phyloP scores from a whole-genome alignment of 2,113 vertebrate species.

The Psilopogon haemacephalus region DNA sequence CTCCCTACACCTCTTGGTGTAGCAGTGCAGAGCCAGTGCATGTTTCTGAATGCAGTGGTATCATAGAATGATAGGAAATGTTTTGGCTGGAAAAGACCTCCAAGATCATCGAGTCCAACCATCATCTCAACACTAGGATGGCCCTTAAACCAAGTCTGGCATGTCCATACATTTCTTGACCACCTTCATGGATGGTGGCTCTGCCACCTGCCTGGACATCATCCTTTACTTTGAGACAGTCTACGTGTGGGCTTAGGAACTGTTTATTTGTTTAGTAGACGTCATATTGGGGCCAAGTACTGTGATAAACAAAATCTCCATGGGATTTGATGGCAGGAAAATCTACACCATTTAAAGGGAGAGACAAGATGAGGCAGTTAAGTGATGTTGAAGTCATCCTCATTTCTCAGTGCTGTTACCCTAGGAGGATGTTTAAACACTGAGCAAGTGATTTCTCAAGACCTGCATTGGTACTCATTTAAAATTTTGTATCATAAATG shows the following conservation, averaged over 20 bases:
- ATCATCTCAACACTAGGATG: too few species aligned
- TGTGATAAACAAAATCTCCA: rapidly evolving
- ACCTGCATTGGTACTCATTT: background rate
- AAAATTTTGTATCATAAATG: background rate
- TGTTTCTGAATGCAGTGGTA: background rate
- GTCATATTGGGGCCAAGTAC: background rate
- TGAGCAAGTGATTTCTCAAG: background rate
- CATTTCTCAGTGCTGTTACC: background rate
- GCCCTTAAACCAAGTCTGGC: too few species aligned
- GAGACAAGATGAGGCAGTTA: background rate
- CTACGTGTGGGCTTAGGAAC: background rate
- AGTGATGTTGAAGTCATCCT: background rate
- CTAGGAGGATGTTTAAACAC: background rate
- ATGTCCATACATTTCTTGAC: too few species aligned
- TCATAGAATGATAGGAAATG: too few species aligned
- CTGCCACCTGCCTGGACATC: too few species aligned
- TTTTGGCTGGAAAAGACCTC: too few species aligned
- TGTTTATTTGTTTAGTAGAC: background rate
- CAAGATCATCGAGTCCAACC: too few species aligned
- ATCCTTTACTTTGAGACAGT: background rate
- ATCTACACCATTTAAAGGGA: background rate
- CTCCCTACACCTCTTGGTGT: background rate
- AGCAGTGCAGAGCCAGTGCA: background rate
- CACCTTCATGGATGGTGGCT: too few species aligned
- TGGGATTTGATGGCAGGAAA: background rate